A percentile compares a stretch with the other conserved stretches of the same genome.
phyloP scores from a whole-genome alignment of 2,113 vertebrate genomes.

The Syrrhaptes paradoxus region DNA sequence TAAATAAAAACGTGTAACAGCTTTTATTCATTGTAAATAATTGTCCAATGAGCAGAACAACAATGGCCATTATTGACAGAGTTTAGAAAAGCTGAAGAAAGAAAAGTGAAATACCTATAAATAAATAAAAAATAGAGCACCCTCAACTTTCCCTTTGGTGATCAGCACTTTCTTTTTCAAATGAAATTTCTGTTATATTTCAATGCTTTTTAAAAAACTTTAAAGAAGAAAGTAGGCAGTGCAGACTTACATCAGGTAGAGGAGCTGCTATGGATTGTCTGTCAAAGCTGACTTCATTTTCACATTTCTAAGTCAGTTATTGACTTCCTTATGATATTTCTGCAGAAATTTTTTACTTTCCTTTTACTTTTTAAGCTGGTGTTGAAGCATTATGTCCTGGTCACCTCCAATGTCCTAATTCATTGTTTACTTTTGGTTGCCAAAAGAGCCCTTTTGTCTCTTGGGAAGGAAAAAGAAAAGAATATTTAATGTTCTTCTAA shows the following conservation, averaged over 20 bases:
- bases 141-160: background rate
- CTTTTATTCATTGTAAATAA: background rate
- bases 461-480: background rate
- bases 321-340: background rate
- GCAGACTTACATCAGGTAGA: background rate
- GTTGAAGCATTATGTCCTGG: background rate
- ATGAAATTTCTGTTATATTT: background rate
- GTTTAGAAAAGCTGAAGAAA: background rate
- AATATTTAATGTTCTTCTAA: background rate
- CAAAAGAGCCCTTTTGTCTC: background rate
- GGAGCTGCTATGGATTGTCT: background rate
- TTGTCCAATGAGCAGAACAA: background rate
- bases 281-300: background rate
- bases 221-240: background rate
- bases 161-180: background rate
- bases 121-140: background rate
- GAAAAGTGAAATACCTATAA: background rate
- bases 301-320: background rate
- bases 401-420: background rate
- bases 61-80: rapidly evolving
- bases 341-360: background rate
- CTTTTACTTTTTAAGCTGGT: background rate
- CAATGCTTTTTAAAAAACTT: background rate
- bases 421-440: background rate
- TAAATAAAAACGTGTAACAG: background rate